These are phyloP conservation scores for Eumerus sabulonum DNA, from an alignment of 2,888 invertebrate genomes.

Conservation along the genomic window DNA sequence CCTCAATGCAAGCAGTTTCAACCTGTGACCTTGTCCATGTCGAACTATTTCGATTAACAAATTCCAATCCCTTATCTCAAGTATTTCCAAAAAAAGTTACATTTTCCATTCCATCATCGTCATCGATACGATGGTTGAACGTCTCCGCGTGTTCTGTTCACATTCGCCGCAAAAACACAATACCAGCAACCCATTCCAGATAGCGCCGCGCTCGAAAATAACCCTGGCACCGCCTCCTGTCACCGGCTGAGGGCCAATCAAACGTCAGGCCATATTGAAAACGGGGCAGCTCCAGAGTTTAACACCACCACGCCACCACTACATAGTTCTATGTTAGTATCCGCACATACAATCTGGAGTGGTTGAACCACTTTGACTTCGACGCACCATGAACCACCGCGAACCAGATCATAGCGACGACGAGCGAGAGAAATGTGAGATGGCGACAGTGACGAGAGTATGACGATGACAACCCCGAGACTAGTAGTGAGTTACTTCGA, in stretches of 20 bases:
- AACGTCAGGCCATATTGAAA: constrained; percentile 75
- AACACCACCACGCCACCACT: constrained; percentile 51
- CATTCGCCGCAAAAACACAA: constrained; percentile 15
- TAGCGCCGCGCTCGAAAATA: constrained; percentile 33
- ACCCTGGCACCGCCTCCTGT: constrained; percentile 71
- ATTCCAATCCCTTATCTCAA: too few relatives aligned
- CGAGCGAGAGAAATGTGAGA: constrained; percentile 38
- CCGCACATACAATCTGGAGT: too few relatives aligned
- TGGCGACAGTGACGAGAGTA: constrained; percentile 45
- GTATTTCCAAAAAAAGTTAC: too few relatives aligned
- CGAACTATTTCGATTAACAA: too few relatives aligned
- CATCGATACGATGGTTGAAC: too few relatives aligned
- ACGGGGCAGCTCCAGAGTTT: constrained; percentile 71
- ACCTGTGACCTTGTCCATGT: too few relatives aligned
- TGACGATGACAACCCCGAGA: constrained; percentile 43
- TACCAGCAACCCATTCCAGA: constrained; percentile 44
- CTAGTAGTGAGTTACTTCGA: constrained; percentile 12
- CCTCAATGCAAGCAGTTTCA: too few relatives aligned
- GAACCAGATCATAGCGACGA: neutral
- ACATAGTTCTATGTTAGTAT: constrained; percentile 4
- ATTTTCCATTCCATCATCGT: too few relatives aligned
- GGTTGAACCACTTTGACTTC: constrained; percentile 21
- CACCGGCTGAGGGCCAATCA: constrained; percentile 71
- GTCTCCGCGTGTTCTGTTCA: constrained; percentile 3
- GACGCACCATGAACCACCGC: constrained; percentile 49